Base-by-base conservation (phyloP, 30 jellyfish, hydroid and myxozoan species). In the Pseudorhiza aurosa region DNA sequence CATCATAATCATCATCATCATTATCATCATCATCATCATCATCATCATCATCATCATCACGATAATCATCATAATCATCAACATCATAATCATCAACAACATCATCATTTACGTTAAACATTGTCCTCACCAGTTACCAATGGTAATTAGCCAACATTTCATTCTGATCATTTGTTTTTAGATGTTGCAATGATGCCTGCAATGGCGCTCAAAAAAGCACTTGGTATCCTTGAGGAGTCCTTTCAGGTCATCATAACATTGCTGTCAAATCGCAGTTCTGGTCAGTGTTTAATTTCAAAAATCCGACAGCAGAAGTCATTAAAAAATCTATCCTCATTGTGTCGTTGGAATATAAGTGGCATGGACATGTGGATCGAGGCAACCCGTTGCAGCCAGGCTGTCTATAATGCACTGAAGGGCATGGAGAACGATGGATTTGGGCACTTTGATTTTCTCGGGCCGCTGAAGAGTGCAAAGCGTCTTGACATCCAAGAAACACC, bases 291-390 rank as follows among this genome's bases (percentile, higher is more conserved):
- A 2, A 37, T 65, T 40, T 43, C 75, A 17, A 60, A 60, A 12
- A 8, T 26, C 15, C 40, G 85, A 14, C 74, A 72, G 18, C 85
- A 33, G 35, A 55, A 74, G 22, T 10, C 71, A 21, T 9, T 47
- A 24, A 74, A 74, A 14, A 58, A 57, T 9, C 59, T 57, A 1
- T 58, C 76, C 43, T 74, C 87, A 8, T 67, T 74, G 2, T 74
- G 87, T 43, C 76, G 87, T 30, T 74, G 87, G 87, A 74, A 57
- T 53, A 57, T 74, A 31, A 57, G 87, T 44, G 87, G 87, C 33
- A 57, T 74, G 8, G 87, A 74, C 77, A 57, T 74, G 75, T 74
- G 87, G 87, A 57, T 74, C 0, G 87, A 74, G 25, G 87, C 87
- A 19, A 74, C 58, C 35, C 50, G 56, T 22, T 74, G 87, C 25